Conservation (phyloP, 2,888 invertebrate species). For the Nebria brevicollis region DNA sequence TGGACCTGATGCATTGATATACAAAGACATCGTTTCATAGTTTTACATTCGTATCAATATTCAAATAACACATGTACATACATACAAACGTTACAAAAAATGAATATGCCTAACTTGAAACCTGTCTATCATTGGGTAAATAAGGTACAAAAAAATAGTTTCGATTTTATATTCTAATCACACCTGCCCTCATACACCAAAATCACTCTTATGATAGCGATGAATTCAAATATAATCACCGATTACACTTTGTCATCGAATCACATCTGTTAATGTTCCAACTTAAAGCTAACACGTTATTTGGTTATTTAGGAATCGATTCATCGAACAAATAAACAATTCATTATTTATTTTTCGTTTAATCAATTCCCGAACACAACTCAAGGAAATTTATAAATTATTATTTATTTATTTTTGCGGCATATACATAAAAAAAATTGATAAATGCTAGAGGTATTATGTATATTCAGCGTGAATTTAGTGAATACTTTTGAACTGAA, state of each 20-base stretch:
- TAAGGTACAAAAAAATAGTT: not conserved
- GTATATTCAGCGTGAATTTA: too few species aligned
- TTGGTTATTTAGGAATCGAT: too few species aligned
- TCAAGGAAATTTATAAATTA: too few species aligned
- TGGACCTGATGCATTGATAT: not conserved
- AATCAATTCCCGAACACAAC: too few species aligned
- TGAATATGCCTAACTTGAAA: not conserved
- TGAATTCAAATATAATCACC: not conserved
- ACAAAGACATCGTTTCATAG: not conserved
- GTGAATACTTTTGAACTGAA: too few species aligned
- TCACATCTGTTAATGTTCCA: not conserved
- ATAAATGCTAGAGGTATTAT: too few species aligned
- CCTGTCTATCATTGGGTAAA: not conserved
- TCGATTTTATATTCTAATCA: not conserved
- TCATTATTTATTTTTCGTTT: too few species aligned
- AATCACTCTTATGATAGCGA: not conserved
- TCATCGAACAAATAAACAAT: too few species aligned
- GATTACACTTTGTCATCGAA: not conserved
- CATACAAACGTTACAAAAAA: not conserved
- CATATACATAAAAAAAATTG: too few species aligned
- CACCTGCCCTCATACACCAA: not conserved
- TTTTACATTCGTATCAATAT: constrained; percentile 5
- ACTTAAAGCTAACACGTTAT: not conserved
- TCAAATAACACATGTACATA: constrained; percentile 16
- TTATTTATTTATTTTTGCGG: too few species aligned